phyloP scores from a whole-genome alignment of 2,797 vertebrate species.

The Limnodromus scolopaceus region DNA sequence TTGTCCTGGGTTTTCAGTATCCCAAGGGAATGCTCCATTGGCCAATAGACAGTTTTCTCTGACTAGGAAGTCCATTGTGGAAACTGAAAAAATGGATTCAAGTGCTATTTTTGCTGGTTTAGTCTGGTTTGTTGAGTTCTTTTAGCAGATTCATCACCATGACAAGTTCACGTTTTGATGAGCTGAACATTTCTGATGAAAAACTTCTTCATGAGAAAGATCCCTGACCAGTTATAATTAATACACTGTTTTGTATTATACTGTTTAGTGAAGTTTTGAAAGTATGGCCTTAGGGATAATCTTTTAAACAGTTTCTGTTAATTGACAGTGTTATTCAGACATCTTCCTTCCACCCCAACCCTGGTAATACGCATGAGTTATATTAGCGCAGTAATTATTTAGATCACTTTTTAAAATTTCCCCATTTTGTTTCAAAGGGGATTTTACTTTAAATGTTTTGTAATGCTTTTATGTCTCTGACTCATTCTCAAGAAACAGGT shows the following conservation, averaged over 20 bases:
- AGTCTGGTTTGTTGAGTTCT: fast-evolving
- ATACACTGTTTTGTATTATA: constrained; percentile 40
- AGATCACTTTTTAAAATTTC: constrained; percentile 49
- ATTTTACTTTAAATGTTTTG: constrained; percentile 65
- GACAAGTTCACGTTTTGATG: neutral
- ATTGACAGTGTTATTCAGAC: constrained; percentile 56
- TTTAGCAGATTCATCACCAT: neutral
- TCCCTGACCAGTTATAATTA: constrained; percentile 27
- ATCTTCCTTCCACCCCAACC: neutral
- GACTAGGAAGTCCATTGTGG: neutral
- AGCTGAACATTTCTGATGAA: neutral
- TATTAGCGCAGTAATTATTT: constrained; percentile 62
- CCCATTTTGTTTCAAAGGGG: neutral
- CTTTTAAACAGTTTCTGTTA: constrained; percentile 56
- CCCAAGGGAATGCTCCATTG: fast-evolving
- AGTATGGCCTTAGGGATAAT: constrained; percentile 19
- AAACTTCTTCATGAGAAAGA: neutral
- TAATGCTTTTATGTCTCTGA: constrained; percentile 68
- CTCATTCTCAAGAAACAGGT: constrained; percentile 67
- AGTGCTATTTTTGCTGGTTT: neutral
- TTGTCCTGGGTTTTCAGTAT: neutral
- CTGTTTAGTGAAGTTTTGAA: constrained; percentile 44
- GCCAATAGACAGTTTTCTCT: neutral
- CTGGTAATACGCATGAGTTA: neutral
- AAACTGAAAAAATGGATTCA: neutral